These are phyloP conservation scores for Oeneis ivallda DNA, from an alignment of 2,888 invertebrate species.

Conservation along the genomic window DNA sequence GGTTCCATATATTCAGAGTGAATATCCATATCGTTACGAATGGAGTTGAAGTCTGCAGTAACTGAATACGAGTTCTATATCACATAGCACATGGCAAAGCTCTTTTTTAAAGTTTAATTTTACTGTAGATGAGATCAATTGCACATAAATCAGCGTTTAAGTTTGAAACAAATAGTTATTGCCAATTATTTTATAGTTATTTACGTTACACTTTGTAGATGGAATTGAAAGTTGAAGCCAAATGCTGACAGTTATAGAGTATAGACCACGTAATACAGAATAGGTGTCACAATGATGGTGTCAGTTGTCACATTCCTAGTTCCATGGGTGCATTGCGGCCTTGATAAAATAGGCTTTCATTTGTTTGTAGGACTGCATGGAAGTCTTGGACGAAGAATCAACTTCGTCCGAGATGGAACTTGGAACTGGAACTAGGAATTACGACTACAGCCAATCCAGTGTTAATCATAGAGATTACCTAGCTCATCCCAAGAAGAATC, in stretches of 20 bases:
- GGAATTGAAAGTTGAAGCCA: conserved; percentile 4
- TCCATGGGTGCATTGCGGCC: too few species aligned
- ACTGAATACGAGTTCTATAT: conserved; percentile 10
- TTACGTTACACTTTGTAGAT: conserved; percentile 40
- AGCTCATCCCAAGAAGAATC: too few species aligned
- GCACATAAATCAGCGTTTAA: background rate
- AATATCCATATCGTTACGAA: conserved; percentile 56
- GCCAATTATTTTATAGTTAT: conserved; percentile 25
- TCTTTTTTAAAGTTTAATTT: conserved; percentile 21
- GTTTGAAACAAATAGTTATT: background rate
- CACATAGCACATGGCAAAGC: conserved; percentile 4
- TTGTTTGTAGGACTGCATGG: too few species aligned
- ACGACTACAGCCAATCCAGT: too few species aligned
- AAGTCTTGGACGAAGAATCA: too few species aligned
- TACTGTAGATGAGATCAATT: background rate
- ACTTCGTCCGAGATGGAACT: too few species aligned
- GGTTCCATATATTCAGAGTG: conserved; percentile 57
- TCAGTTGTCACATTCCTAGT: too few species aligned
- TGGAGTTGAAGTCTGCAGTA: conserved; percentile 8
- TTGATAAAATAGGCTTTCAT: too few species aligned
- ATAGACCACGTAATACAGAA: too few species aligned
- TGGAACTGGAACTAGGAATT: too few species aligned
- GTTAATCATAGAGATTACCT: too few species aligned
- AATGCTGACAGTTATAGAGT: conserved; percentile 18
- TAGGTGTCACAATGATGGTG: background rate